Percentiles rank a stretch among this genome's conserved stretches.
Conservation (phyloP, 2,888 invertebrate genomes). For the Xestia c-nigrum region DNA sequence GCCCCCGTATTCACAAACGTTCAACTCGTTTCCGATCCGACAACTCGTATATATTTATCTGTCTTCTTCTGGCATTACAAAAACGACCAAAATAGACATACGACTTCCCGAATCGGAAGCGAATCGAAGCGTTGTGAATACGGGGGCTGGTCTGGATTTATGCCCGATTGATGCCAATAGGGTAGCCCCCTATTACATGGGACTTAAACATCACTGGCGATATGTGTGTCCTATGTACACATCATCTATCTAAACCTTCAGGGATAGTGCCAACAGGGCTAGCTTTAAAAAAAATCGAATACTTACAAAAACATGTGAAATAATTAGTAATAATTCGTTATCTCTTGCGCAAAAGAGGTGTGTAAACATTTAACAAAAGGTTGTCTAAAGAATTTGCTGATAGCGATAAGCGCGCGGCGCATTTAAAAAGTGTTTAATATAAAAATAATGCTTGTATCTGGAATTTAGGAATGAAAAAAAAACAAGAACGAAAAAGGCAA, state of each 20-base stretch:
- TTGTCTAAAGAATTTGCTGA: slow-evolving; percentile 37
- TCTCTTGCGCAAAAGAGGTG: slow-evolving; percentile 34
- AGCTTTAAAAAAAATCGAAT: neutral
- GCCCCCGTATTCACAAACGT: too few relatives aligned
- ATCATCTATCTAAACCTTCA: neutral
- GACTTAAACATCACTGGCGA: too few relatives aligned
- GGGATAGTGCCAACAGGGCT: neutral
- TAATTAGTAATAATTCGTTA: slow-evolving; percentile 22
- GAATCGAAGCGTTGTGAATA: too few relatives aligned
- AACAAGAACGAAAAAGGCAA: neutral
- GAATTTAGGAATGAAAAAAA: slow-evolving; percentile 12
- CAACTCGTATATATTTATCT: too few relatives aligned
- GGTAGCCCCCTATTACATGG: neutral
- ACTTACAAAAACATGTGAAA: slow-evolving; percentile 7
- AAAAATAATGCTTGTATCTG: slow-evolving; percentile 1
- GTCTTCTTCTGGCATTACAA: too few relatives aligned
- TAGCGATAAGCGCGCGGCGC: slow-evolving; percentile 24
- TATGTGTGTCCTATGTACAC: neutral
- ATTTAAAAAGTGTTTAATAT: neutral
- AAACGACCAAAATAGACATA: too few relatives aligned
- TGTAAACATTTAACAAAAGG: slow-evolving; percentile 24
- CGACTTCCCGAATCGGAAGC: too few relatives aligned
- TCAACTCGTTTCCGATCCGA: too few relatives aligned
- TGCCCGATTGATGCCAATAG: neutral
- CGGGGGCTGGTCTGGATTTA: neutral